A percentile compares a stretch with the other conserved stretches of the same genome.
These are phyloP conservation scores for Hydrochoerus hydrochaeris DNA, from an alignment of 2,113 vertebrate genomes.

Conservation along the genomic window DNA sequence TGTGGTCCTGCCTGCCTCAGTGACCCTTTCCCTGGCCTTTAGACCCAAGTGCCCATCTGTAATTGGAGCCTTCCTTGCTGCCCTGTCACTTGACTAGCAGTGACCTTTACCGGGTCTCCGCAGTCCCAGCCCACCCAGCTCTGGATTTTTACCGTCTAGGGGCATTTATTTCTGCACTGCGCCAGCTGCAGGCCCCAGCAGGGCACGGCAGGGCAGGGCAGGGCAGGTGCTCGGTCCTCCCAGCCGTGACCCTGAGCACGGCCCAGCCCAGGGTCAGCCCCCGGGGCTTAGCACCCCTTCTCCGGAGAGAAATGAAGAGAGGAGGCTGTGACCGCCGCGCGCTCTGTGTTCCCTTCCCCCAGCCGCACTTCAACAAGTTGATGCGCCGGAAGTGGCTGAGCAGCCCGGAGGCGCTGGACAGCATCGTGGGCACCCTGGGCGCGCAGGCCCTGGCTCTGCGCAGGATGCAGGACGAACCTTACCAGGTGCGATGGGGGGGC, in stretches of 20 bases:
- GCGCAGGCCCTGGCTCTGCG: conserved; percentile 88
- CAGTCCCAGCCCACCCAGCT: not conserved
- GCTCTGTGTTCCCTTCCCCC: not conserved
- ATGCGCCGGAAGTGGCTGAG: conserved; percentile 94
- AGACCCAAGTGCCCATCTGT: not conserved
- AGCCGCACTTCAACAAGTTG: conserved; percentile 92
- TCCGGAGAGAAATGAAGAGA: not conserved
- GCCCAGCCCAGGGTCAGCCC: not conserved
- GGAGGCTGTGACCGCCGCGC: not conserved
- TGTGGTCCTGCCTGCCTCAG: not conserved
- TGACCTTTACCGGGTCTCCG: not conserved
- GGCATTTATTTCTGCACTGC: not conserved
- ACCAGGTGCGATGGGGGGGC: conserved; percentile 87
- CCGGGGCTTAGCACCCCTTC: too few species aligned
- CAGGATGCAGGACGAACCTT: conserved; percentile 91
- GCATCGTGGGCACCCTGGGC: conserved; percentile 88
- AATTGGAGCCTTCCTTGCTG: not conserved
- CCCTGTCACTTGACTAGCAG: not conserved
- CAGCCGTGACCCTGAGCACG: not conserved
- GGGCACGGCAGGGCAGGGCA: too few species aligned
- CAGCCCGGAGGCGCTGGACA: conserved; percentile 90
- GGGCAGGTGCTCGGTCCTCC: not conserved
- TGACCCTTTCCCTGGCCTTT: not conserved
- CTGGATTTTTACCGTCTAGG: not conserved
- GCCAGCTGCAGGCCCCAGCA: not conserved